phyloP scores from a whole-genome alignment of 2,113 vertebrate genomes.

The Abramis brama region DNA sequence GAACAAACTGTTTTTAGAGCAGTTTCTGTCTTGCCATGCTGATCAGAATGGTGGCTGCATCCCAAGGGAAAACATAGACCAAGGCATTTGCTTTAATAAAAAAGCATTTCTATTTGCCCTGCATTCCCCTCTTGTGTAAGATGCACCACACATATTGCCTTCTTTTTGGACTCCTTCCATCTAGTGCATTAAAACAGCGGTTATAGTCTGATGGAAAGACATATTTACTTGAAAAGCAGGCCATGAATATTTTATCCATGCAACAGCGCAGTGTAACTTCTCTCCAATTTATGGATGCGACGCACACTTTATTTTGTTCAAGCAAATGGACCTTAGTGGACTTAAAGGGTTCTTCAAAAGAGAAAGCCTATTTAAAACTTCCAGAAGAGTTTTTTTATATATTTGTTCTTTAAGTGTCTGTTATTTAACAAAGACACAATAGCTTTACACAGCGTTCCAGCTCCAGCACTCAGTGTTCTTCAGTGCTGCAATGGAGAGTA shows the following conservation, averaged over 20 bases:
- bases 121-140: slow-evolving; percentile 6
- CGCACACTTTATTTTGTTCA: background rate
- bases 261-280: background rate
- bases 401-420: background rate
- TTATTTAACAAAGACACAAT: slow-evolving; percentile 6
- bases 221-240: slow-evolving; percentile 13
- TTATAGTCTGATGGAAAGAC: slow-evolving; percentile 20
- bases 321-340: background rate
- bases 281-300: background rate
- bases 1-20: slow-evolving; percentile 10
- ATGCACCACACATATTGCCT: slow-evolving; percentile 5
- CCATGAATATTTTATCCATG: slow-evolving; percentile 35
- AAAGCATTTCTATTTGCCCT: background rate
- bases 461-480: background rate
- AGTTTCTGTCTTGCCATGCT: background rate
- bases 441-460: background rate
- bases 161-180: slow-evolving; percentile 3
- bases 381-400: background rate
- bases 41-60: background rate
- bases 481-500: background rate
- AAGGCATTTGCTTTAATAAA: slow-evolving; percentile 1
- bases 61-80: slow-evolving; percentile 8
- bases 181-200: slow-evolving; percentile 23
- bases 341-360: background rate
- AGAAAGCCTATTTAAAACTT: background rate